Base-by-base conservation (phyloP, 2,888 invertebrate species). In the Ornithoptera alexandrae region DNA sequence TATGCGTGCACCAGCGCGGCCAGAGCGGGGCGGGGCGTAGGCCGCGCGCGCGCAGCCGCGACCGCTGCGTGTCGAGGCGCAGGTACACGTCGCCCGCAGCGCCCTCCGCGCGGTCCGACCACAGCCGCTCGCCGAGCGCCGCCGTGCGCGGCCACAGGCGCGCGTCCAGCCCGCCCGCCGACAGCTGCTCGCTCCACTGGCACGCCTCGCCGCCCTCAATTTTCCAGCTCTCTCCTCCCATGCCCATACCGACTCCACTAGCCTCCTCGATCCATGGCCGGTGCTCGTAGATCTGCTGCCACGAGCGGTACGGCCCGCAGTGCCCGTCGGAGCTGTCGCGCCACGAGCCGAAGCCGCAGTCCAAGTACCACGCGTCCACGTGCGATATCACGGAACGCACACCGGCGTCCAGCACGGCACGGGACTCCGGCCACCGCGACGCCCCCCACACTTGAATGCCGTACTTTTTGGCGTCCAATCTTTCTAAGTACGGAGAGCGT, bases 261-360 rank as follows among this genome's bases (percentile, higher is more conserved):
- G 67, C 20, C 79, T 89, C 89, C 74, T 90, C 90, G 71, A 93
- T 92, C 95, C 96, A 96, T 0, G 97, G 97, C 74, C 96, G 93
- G 84, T 97, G 97, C 84, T 95, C 96, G 88, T 97, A 97, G 64
- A 97, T 94, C 73, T 95, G 96, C 84, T 97, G 97, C 97, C 97
- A 97, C 64, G 96, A 96, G 71, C 96, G 94, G 86, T 97, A 97
- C 12, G 97, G 97, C 24, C 97, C 96, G 84, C 97, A 97, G 77
- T 97, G 96, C 1, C 96, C 97, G 76, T 96, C 96, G 1, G 96
- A 96, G 42, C 95, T 95, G 80, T 96, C 96, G 36, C 97, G 93
- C 97, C 97, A 97, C 74, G 95, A 95, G 0, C 97, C 97, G 83
- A 96, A 97, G 1, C 97, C 97, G 82, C 97, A 97, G 84, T 97